Evolutionary conservation across 2,113 vertebrate species (phyloP).

Genomic region (Ameiurus melas): DNA sequence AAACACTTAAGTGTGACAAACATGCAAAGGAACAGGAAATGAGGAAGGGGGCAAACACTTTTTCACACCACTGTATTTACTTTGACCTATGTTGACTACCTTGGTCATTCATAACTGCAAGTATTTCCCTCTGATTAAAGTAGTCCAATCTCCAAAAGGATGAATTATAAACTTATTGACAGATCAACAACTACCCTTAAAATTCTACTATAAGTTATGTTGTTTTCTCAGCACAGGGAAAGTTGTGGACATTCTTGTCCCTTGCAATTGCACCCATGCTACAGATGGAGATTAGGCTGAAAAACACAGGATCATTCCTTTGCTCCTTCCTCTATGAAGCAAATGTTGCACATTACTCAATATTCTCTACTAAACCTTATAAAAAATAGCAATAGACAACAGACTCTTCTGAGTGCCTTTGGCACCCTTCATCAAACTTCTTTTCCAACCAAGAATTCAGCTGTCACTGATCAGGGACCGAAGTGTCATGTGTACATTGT

Average conservation of each 20-base stretch:
- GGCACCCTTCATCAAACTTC: slow-evolving; percentile 7
- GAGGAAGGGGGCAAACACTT: too few relatives aligned
- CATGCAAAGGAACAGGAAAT: too few relatives aligned
- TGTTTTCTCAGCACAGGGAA: neutral
- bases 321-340: neutral
- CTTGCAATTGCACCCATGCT: neutral
- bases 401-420: slow-evolving; percentile 2
- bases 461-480: slow-evolving; percentile 4
- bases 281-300: neutral
- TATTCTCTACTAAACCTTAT: slow-evolving; percentile 5
- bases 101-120: neutral
- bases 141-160: neutral
- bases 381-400: slow-evolving; percentile 20
- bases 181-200: neutral
- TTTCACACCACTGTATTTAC: too few relatives aligned
- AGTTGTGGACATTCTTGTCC: neutral
- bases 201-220: neutral
- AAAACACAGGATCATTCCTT: neutral
- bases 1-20: too few relatives aligned
- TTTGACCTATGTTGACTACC: neutral
- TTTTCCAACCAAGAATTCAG: slow-evolving; percentile 2
- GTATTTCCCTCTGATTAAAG: neutral
- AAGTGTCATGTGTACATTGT: neutral
- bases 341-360: slow-evolving; percentile 20
- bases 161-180: too few relatives aligned